Evolutionary conservation across 2,888 invertebrate genomes (phyloP).

Genomic region (Taphrorychus bicolor): DNA sequence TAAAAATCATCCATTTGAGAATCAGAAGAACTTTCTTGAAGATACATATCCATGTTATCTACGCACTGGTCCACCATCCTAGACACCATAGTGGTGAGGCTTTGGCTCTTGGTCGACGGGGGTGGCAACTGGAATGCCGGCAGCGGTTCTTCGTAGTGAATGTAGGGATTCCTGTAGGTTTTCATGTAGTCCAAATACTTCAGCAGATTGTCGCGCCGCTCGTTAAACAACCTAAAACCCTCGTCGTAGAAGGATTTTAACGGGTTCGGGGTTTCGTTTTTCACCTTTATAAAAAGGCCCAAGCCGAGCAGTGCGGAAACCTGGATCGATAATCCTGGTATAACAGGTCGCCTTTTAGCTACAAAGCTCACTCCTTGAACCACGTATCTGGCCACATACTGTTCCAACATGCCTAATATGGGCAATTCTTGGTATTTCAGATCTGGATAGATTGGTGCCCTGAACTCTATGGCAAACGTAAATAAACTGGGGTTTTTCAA

Average conservation of each 20-base stretch:
- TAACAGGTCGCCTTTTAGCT: slow-evolving; percentile 65
- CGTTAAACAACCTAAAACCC: slow-evolving; percentile 57
- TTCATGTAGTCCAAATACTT: slow-evolving; percentile 59
- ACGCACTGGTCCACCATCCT: slow-evolving; percentile 36
- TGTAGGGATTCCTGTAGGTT: slow-evolving; percentile 65
- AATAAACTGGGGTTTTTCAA: slow-evolving; percentile 63
- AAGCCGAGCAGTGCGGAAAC: slow-evolving; percentile 65
- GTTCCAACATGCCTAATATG: slow-evolving; percentile 68
- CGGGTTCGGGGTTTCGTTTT: slow-evolving; percentile 58
- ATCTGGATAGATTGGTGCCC: slow-evolving; percentile 56
- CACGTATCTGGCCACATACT: slow-evolving; percentile 64
- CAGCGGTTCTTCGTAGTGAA: slow-evolving; percentile 58
- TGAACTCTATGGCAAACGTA: slow-evolving; percentile 57
- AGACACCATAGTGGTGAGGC: slow-evolving; percentile 30
- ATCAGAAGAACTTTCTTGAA: neutral
- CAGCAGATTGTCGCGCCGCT: slow-evolving; percentile 48
- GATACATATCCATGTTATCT: slow-evolving; percentile 36
- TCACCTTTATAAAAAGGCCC: slow-evolving; percentile 66
- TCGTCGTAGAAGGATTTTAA: slow-evolving; percentile 57
- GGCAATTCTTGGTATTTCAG: slow-evolving; percentile 63
- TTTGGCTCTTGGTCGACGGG: slow-evolving; percentile 28
- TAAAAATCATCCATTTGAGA: neutral
- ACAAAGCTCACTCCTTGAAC: slow-evolving; percentile 64
- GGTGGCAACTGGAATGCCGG: slow-evolving; percentile 46
- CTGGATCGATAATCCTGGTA: slow-evolving; percentile 64